A percentile compares a stretch with the other conserved stretches of the same genome.
phyloP scores from a whole-genome alignment of 2,888 invertebrate genomes.

The Folsomia candida region DNA sequence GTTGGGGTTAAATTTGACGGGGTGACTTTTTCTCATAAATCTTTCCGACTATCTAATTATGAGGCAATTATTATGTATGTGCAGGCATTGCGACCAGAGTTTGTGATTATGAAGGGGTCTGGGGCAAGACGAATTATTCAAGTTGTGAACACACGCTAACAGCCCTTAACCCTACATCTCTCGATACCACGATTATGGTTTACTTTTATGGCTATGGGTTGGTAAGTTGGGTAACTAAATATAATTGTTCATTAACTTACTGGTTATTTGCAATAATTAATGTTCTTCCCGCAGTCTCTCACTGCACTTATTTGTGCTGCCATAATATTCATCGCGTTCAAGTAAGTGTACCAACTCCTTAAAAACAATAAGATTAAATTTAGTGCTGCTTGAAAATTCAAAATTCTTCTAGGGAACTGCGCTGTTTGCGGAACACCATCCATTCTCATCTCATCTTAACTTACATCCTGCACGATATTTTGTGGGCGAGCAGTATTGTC shows the following conservation, averaged over 20 bases:
- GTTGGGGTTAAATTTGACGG: too few species aligned
- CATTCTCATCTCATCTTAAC: constrained; percentile 93
- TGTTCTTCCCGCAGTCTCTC: too few species aligned
- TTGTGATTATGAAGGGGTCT: constrained; percentile 75
- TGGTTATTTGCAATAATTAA: too few species aligned
- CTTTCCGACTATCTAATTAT: too few species aligned
- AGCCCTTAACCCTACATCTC: constrained; percentile 53
- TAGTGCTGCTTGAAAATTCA: too few species aligned
- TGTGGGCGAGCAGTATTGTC: constrained; percentile 68
- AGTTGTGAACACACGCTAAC: constrained; percentile 62
- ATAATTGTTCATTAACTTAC: too few species aligned
- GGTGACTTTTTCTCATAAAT: too few species aligned
- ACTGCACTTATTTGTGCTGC: constrained; percentile 77
- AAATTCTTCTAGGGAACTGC: constrained; percentile 79
- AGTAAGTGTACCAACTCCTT: constrained; percentile 63
- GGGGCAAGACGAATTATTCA: constrained; percentile 77
- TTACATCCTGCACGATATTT: constrained; percentile 81
- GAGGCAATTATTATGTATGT: too few species aligned
- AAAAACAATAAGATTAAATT: not conserved
- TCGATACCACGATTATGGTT: constrained; percentile 71
- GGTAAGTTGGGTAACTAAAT: too few species aligned
- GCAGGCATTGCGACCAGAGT: constrained; percentile 80
- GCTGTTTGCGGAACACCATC: constrained; percentile 87
- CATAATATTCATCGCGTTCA: constrained; percentile 82
- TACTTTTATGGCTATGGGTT: constrained; percentile 81